Evolutionary conservation across 2,797 vertebrate genomes (phyloP).

Genomic region (Propithecus perrieri): DNA sequence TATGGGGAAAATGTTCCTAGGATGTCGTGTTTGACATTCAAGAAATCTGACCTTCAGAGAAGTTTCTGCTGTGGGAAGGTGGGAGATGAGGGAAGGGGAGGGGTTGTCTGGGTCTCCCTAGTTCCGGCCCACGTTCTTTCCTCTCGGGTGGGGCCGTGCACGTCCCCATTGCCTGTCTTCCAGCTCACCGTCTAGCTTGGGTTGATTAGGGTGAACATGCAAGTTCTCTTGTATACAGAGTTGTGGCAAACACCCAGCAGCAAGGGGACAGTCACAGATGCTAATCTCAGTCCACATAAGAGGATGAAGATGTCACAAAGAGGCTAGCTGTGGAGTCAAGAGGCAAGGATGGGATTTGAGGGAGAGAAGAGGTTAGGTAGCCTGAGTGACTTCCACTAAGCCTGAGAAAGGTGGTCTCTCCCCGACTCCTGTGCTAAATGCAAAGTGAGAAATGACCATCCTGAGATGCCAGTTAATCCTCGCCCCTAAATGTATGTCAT

Average conservation of each 20-base stretch:
- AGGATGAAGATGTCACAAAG: not conserved
- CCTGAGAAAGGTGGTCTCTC: not conserved
- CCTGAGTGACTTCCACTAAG: not conserved
- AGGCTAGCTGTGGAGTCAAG: not conserved
- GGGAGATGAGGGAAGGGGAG: not conserved
- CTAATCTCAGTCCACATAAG: not conserved
- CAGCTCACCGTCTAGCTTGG: not conserved
- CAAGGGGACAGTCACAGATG: not conserved
- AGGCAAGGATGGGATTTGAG: not conserved
- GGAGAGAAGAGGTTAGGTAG: not conserved
- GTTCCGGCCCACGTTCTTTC: not conserved
- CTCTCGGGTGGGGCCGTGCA: not conserved
- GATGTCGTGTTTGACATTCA: not conserved
- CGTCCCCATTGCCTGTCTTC: not conserved
- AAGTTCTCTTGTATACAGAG: not conserved
- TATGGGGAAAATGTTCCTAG: not conserved
- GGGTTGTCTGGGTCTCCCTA: not conserved
- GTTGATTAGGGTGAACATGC: not conserved
- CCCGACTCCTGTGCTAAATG: not conserved
- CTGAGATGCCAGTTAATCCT: not conserved
- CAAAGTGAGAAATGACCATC: not conserved
- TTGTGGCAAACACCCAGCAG: not conserved
- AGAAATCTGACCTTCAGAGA: not conserved
- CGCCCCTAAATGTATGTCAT: not conserved
- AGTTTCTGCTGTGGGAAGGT: not conserved